Conservation (phyloP, 2,888 invertebrate species). For the Clitarchus hookeri region DNA sequence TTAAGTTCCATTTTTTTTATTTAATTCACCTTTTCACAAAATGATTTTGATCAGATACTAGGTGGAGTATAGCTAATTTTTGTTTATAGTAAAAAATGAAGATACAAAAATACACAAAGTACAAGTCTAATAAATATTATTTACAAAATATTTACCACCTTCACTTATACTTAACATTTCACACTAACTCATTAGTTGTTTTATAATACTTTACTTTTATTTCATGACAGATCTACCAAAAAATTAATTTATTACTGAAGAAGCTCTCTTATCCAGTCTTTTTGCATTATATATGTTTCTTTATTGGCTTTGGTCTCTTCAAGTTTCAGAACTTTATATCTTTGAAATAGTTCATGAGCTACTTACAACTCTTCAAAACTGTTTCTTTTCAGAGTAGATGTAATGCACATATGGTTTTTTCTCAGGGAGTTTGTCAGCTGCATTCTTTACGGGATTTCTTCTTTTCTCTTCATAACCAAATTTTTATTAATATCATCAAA, state of each 20-base stretch:
- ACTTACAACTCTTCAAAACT: constrained; percentile 12
- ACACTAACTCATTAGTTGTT: too few species aligned
- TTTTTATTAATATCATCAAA: not conserved
- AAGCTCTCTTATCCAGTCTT: not conserved
- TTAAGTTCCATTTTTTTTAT: too few species aligned
- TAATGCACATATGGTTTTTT: not conserved
- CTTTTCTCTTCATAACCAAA: constrained; percentile 15
- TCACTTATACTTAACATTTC: too few species aligned
- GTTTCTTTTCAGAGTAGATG: not conserved
- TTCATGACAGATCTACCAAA: not conserved
- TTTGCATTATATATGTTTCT: constrained; percentile 17
- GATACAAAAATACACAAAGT: too few species aligned
- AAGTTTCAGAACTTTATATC: not conserved
- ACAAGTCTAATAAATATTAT: too few species aligned
- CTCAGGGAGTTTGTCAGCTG: constrained; percentile 10
- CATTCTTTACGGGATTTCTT: not conserved
- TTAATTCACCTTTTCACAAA: too few species aligned
- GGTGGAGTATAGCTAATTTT: too few species aligned
- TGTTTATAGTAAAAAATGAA: too few species aligned
- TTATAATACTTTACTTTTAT: not conserved
- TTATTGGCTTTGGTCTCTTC: not conserved
- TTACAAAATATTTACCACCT: too few species aligned
- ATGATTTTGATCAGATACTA: too few species aligned
- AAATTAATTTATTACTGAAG: not conserved
- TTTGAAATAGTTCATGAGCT: not conserved